Evolutionary conservation across 2,888 invertebrate species (phyloP).

Genomic region (Lypha dubia): DNA sequence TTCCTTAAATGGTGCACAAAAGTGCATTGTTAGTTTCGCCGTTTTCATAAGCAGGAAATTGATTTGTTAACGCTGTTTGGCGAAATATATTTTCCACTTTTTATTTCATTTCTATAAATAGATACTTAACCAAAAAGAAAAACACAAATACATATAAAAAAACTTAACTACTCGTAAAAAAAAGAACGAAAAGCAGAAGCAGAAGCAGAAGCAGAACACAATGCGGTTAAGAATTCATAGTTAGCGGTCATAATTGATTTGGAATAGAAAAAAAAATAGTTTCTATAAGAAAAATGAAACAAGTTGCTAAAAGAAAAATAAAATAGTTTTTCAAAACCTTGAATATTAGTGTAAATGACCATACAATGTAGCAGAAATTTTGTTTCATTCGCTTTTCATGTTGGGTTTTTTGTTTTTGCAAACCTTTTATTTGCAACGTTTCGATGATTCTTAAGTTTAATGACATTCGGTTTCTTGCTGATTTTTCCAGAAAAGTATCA

Average conservation of each 20-base stretch:
- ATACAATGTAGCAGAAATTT: constrained; percentile 14
- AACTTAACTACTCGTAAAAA: background rate
- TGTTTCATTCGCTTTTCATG: background rate
- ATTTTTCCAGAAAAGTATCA: background rate
- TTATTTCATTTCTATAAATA: constrained; percentile 63
- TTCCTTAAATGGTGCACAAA: constrained; percentile 63
- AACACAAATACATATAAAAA: background rate
- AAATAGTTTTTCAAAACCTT: constrained; percentile 22
- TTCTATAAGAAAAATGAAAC: background rate
- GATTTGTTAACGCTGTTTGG: constrained; percentile 64
- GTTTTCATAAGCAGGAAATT: constrained; percentile 65
- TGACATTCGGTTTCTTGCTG: constrained; percentile 45
- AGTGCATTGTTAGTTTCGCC: background rate
- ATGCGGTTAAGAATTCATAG: constrained; percentile 59
- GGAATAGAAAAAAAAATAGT: constrained; percentile 30
- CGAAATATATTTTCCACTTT: constrained; percentile 46
- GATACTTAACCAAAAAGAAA: background rate
- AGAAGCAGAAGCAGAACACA: constrained; percentile 46
- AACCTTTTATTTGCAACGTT: constrained; percentile 65
- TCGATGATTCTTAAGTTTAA: constrained; percentile 66
- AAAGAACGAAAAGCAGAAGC: no score
- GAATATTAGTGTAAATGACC: constrained; percentile 31
- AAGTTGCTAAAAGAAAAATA: background rate
- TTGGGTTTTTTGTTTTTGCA: constrained; percentile 22
- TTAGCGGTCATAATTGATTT: constrained; percentile 57